These are phyloP conservation scores for Spodoptera litura DNA, from an alignment of 1,140 invertebrate species.

Conservation along the genomic window DNA sequence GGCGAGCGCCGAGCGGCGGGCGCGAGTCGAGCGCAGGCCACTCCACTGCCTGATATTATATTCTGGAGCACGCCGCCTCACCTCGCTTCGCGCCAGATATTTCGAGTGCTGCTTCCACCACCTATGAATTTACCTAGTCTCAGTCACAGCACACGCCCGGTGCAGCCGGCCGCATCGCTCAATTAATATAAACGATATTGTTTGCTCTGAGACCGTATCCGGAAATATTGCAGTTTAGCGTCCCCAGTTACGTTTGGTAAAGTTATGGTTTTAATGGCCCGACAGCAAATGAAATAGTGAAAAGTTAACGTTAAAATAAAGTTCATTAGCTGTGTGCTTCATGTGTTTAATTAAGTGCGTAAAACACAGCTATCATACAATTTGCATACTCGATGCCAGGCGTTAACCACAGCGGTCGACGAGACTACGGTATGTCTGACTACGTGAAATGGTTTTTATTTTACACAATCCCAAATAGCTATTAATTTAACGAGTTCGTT, in stretches of 20 bases:
- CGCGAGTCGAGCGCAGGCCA: constrained; percentile 71
- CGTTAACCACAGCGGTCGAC: constrained; percentile 28
- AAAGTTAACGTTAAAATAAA: constrained; percentile 39
- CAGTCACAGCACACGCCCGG: constrained; percentile 74
- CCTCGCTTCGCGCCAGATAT: constrained; percentile 79
- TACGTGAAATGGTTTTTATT: constrained; percentile 14
- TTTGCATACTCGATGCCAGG: constrained; percentile 40
- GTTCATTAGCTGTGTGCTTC: constrained; percentile 40
- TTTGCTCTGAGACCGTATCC: constrained; percentile 2
- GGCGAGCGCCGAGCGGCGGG: constrained; percentile 50
- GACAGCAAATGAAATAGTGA: constrained; percentile 35
- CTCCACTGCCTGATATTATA: constrained; percentile 83
- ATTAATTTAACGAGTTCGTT: neutral
- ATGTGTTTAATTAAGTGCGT: constrained; percentile 47
- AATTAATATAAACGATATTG: constrained; percentile 42
- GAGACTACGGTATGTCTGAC: constrained; percentile 19
- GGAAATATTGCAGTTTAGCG: constrained; percentile 17
- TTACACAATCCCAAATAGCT: constrained; percentile 7
- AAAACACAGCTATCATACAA: constrained; percentile 36
- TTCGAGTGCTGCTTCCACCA: constrained; percentile 81
- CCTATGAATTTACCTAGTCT: constrained; percentile 84
- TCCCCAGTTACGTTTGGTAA: neutral
- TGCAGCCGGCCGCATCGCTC: constrained; percentile 76
- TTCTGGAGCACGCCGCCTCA: constrained; percentile 82
- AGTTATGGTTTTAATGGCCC: constrained; percentile 28